A percentile compares a stretch with the other conserved stretches of the same genome.
Evolutionary conservation across 2,113 vertebrate species (phyloP).

Genomic region (Varanus salvator): DNA sequence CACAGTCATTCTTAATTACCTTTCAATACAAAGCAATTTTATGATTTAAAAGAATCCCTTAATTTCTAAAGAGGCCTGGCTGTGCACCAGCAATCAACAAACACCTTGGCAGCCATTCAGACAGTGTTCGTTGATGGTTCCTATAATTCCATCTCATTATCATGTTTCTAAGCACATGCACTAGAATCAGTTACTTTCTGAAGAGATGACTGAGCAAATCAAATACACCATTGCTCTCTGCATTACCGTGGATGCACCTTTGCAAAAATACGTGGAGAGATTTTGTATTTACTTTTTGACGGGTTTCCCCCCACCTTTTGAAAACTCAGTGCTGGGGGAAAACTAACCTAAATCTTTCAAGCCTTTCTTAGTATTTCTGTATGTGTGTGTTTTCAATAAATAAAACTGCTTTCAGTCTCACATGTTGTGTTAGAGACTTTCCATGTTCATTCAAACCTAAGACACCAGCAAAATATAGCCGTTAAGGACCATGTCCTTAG

Average conservation of each 20-base stretch:
- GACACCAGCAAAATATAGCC: too few relatives aligned
- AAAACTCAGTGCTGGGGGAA: background rate
- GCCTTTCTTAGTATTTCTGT: background rate
- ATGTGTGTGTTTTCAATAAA: background rate
- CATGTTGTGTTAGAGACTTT: too few relatives aligned
- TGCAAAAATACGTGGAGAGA: background rate
- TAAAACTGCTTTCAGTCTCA: too few relatives aligned
- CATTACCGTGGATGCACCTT: background rate
- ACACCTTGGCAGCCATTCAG: slow-evolving; percentile 52
- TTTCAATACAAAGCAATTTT: slow-evolving; percentile 57
- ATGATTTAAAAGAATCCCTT: slow-evolving; percentile 65
- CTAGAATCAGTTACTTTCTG: slow-evolving; percentile 52
- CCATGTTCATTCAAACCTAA: too few relatives aligned
- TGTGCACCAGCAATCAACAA: slow-evolving; percentile 45
- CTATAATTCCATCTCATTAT: slow-evolving; percentile 59
- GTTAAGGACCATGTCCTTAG: too few relatives aligned
- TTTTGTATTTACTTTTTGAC: background rate
- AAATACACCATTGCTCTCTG: background rate
- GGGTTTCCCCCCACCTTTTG: background rate
- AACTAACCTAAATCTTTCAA: background rate
- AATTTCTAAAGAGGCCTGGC: slow-evolving; percentile 35
- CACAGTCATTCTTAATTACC: slow-evolving; percentile 50
- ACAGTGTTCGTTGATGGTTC: slow-evolving; percentile 18
- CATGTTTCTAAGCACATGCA: slow-evolving; percentile 44
- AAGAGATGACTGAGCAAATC: slow-evolving; percentile 8